phyloP scores from a whole-genome alignment of 2,888 invertebrate species.

The Eubasilissa splendida region DNA sequence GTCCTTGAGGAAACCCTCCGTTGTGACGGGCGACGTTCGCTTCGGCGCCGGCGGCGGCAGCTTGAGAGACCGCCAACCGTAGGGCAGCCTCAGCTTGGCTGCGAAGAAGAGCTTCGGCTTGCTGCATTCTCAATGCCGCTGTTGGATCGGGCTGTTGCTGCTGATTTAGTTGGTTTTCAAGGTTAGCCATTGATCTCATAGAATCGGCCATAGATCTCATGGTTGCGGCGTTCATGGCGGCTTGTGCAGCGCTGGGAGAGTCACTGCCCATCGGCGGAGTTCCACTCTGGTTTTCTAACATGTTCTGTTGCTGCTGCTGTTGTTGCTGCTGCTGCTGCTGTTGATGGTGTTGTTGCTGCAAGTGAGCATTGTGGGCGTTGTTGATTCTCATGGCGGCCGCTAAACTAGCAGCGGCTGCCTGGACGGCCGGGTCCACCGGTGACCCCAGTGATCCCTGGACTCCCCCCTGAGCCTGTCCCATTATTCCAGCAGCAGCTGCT shows the following conservation, averaged over 20 bases:
- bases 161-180: constrained; percentile 62
- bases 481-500: constrained; percentile 76
- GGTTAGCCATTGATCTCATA: constrained; percentile 70
- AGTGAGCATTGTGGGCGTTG: constrained; percentile 62
- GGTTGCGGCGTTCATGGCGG: constrained; percentile 71
- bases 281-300: constrained; percentile 59
- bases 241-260: constrained; percentile 69
- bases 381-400: constrained; percentile 83
- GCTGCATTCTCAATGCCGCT: constrained; percentile 80
- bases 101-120: constrained; percentile 85
- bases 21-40: constrained; percentile 66
- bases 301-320: constrained; percentile 59
- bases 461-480: constrained; percentile 75
- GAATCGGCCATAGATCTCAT: constrained; percentile 74
- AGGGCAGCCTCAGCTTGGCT: constrained; percentile 90
- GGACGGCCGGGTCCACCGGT: constrained; percentile 75
- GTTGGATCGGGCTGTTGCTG: constrained; percentile 62
- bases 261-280: constrained; percentile 68
- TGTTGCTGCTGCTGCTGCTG: constrained; percentile 59
- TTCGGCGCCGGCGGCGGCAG: constrained; percentile 73
- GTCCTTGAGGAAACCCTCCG: constrained; percentile 68
- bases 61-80: constrained; percentile 85
- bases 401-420: constrained; percentile 83
- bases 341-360: constrained; percentile 58
- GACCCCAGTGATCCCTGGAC: constrained; percentile 67